These are phyloP conservation scores for Eurois occulta DNA, from an alignment of 2,888 invertebrate genomes.

Conservation along the genomic window DNA sequence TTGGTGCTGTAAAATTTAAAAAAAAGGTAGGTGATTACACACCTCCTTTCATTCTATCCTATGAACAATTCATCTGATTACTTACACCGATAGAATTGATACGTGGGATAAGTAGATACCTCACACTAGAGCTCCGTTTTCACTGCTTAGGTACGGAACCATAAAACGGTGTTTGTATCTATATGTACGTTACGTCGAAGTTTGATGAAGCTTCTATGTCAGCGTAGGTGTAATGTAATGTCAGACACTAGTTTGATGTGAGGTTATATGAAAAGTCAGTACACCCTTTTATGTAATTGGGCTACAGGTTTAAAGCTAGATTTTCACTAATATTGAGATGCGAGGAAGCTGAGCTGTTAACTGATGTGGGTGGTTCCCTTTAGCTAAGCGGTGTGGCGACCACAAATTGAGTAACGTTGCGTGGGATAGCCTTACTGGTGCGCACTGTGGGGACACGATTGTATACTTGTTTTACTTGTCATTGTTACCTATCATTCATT, in stretches of 20 bases:
- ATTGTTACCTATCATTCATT: too few relatives aligned
- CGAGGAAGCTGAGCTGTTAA: neutral
- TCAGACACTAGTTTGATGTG: neutral
- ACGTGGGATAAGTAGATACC: neutral
- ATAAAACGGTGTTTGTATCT: constrained; percentile 1
- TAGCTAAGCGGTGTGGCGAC: neutral
- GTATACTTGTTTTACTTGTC: neutral
- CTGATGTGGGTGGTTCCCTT: neutral
- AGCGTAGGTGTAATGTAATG: neutral
- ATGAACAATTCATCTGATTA: neutral
- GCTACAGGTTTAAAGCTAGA: neutral
- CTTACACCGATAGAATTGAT: neutral
- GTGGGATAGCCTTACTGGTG: neutral
- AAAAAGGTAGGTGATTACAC: neutral
- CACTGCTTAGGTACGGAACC: neutral
- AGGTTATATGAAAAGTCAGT: neutral
- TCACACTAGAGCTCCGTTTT: neutral
- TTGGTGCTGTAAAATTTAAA: too few relatives aligned
- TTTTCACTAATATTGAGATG: neutral
- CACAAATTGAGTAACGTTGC: constrained; percentile 11
- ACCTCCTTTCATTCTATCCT: neutral
- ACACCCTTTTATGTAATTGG: neutral
- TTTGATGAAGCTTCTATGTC: constrained; percentile 15
- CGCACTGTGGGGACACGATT: neutral
- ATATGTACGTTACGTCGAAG: neutral